These are phyloP conservation scores for Julus scanicus DNA, from an alignment of 2,888 invertebrate genomes.

Conservation along the genomic window DNA sequence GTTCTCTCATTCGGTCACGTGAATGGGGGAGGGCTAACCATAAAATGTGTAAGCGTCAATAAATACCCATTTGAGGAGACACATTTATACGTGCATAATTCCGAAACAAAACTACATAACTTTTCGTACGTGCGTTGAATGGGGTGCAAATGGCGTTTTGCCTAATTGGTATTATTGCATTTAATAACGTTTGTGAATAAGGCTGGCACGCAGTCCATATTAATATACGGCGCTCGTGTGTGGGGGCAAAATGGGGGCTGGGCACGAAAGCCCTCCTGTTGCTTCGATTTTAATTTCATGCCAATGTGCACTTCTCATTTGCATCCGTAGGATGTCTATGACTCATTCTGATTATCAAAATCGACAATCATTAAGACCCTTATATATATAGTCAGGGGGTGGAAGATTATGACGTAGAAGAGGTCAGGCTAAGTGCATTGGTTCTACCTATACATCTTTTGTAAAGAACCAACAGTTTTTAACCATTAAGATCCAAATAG, in stretches of 20 bases:
- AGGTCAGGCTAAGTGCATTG: background rate
- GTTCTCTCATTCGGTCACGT: background rate
- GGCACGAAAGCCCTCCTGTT: slow-evolving; percentile 38
- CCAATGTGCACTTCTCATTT: background rate
- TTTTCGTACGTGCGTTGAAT: background rate
- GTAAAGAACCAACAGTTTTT: too few relatives aligned
- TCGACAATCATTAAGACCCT: background rate
- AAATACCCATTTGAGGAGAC: slow-evolving; percentile 31
- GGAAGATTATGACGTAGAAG: slow-evolving; percentile 1
- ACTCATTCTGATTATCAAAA: background rate
- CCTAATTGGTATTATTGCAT: slow-evolving; percentile 41
- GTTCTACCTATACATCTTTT: background rate
- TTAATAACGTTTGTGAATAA: slow-evolving; percentile 38
- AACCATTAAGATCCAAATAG: too few relatives aligned
- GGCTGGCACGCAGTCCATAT: slow-evolving; percentile 42
- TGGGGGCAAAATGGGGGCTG: slow-evolving; percentile 18
- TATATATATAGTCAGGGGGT: background rate
- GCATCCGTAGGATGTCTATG: background rate
- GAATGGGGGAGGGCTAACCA: background rate
- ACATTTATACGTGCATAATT: slow-evolving; percentile 31
- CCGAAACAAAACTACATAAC: slow-evolving; percentile 31
- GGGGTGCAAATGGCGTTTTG: slow-evolving; percentile 40
- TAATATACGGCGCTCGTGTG: background rate
- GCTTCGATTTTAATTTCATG: slow-evolving; percentile 37
- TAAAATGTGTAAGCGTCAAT: background rate